Evolutionary conservation across 2,888 invertebrate genomes (phyloP), one percentile per base, ranked within the genome.

Genomic region (Helleia helle): DNA sequence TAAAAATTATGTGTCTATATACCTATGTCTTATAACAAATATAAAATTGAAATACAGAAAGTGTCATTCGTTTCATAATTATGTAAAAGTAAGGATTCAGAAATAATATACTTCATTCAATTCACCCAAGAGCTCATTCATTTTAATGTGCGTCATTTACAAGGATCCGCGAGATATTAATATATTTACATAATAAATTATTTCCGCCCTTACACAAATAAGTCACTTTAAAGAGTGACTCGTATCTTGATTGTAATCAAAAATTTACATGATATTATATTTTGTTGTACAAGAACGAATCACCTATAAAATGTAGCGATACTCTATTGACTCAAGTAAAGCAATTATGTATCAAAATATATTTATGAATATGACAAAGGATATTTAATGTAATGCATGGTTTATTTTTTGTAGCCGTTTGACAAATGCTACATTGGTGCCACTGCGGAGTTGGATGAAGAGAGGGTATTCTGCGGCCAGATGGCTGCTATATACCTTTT

Each of bases 381-480:
- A n/a, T n/a, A n/a, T n/a, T n/a, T n/a, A n/a, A n/a, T n/a, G n/a
- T n/a, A n/a, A n/a, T n/a, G n/a, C n/a, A n/a, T n/a, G n/a, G n/a
- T n/a, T n/a, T n/a, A 31, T 29, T 50, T 59, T 41, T 57, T 70
- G 65, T 83, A 99, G 97, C 96, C 97, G 42, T 99, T 98, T 86
- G 99, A 99, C 87, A 98, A 98, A 79, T 99, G 99, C 83, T 99
- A 96, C 83, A 97, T 99, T 68, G 99, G 99, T 44, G 96, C 97
- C 44, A 97, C 97, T 38, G 96, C 97, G 1, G 98, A 99, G 81
- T 80, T 97, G 66, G 97, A 97, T 65, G 96, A 96, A 66, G 97
- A 98, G 71, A 89, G 97, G 47, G 96, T 98, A 54, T 99, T 99
- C 86, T 99, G 98, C 83, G 99, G 99, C 25, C 99, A 99, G 88